Evolutionary conservation across 2,797 vertebrate species (phyloP).

Genomic region (Loris lydekkerianus): DNA sequence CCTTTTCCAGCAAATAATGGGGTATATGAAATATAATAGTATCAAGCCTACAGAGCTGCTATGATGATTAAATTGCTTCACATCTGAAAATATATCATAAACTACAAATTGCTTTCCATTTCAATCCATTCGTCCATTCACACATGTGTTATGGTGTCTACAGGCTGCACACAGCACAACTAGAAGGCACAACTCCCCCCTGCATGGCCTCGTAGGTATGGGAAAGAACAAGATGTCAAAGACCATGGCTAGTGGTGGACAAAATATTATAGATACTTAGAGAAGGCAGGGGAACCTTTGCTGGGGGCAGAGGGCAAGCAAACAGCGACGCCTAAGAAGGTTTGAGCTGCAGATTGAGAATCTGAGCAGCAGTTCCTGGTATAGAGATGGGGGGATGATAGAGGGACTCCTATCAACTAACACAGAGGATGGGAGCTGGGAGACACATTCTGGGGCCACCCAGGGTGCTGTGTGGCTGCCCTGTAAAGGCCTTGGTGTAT

Average conservation of each 20-base stretch:
- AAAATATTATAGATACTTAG: no score
- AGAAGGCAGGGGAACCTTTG: not conserved
- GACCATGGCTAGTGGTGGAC: no score
- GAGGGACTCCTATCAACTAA: no score
- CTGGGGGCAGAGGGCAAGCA: not conserved
- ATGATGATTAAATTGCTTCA: not conserved
- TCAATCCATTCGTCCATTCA: not conserved
- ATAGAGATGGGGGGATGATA: not conserved
- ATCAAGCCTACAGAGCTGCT: not conserved
- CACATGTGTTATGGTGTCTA: rapidly evolving
- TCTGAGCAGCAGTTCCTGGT: rapidly evolving
- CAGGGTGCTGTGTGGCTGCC: rapidly evolving
- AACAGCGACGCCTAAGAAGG: rapidly evolving
- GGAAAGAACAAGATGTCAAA: not conserved
- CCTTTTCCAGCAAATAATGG: not conserved
- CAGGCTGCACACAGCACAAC: no score
- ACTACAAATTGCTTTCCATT: not conserved
- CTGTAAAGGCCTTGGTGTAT: rapidly evolving
- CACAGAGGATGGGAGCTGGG: rapidly evolving
- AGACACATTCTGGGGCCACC: rapidly evolving
- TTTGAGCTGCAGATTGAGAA: not conserved
- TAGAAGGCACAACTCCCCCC: not conserved
- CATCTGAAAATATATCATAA: not conserved
- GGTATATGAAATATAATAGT: not conserved
- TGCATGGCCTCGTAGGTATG: rapidly evolving